Conservation (phyloP, 1,140 invertebrate genomes). For the Panagrolaimus sp. region DNA sequence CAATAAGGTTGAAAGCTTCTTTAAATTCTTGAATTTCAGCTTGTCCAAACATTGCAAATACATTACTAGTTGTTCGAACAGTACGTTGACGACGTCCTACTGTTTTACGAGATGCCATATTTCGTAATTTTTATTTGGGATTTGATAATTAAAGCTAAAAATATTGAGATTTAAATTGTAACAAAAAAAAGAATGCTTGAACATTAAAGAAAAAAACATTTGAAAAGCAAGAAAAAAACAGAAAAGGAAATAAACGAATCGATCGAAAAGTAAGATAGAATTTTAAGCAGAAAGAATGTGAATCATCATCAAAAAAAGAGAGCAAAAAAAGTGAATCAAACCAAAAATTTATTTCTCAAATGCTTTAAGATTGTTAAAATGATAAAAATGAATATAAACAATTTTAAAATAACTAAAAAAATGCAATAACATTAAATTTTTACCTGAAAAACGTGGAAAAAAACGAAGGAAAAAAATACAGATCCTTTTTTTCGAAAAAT, state of each 20-base stretch:
- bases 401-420: too few relatives aligned
- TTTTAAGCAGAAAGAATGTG: too few relatives aligned
- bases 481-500: too few relatives aligned
- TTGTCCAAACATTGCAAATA: conserved; percentile 62
- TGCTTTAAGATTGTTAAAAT: too few relatives aligned
- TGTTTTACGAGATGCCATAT: conserved; percentile 59
- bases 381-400: too few relatives aligned
- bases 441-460: too few relatives aligned
- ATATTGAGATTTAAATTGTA: not conserved
- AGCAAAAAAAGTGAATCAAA: too few relatives aligned
- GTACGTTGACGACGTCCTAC: conserved; percentile 58
- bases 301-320: too few relatives aligned
- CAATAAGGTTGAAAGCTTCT: conserved; percentile 62
- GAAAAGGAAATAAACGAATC: not conserved
- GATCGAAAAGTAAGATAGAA: too few relatives aligned
- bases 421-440: too few relatives aligned
- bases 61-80: conserved; percentile 61
- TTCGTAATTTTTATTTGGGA: not conserved
- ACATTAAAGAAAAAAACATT: not conserved
- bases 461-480: too few relatives aligned
- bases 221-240: not conserved
- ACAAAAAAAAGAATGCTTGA: not conserved
- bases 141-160: not conserved
- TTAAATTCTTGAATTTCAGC: conserved; percentile 61
- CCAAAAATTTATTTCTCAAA: too few relatives aligned